Evolutionary conservation across 2,888 invertebrate species (phyloP).

Genomic region (Tinea pellionella): DNA sequence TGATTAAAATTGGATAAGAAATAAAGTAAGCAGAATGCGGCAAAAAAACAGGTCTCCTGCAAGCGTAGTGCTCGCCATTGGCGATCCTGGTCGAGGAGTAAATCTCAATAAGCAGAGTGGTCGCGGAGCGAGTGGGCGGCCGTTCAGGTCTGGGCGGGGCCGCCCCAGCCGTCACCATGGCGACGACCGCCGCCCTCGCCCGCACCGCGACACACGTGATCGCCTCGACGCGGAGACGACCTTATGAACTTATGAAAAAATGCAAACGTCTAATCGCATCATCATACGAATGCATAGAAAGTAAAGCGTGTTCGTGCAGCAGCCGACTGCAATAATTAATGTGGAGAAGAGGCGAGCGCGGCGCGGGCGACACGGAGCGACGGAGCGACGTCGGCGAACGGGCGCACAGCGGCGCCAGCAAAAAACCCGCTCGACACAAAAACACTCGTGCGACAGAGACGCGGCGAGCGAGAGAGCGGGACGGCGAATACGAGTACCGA

Average conservation of each 20-base stretch:
- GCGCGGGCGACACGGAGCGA: too few species aligned
- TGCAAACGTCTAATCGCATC: slow-evolving; percentile 14
- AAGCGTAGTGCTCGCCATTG: slow-evolving; percentile 33
- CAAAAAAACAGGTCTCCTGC: neutral
- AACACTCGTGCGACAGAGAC: slow-evolving; percentile 57
- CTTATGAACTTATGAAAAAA: slow-evolving; percentile 7
- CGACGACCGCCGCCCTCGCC: slow-evolving; percentile 26
- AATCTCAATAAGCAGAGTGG: slow-evolving; percentile 39
- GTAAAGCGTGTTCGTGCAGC: slow-evolving; percentile 58
- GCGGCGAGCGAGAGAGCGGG: slow-evolving; percentile 37
- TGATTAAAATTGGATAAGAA: slow-evolving; percentile 3
- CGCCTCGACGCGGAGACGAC: neutral
- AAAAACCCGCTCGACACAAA: slow-evolving; percentile 67
- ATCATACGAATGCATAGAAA: slow-evolving; percentile 46
- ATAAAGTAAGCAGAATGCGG: slow-evolving; percentile 3
- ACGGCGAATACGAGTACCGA: slow-evolving; percentile 42
- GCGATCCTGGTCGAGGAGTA: slow-evolving; percentile 32
- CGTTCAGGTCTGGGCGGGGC: slow-evolving; percentile 39
- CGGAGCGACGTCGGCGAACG: slow-evolving; percentile 11
- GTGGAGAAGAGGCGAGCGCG: slow-evolving; percentile 48
- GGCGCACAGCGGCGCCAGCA: slow-evolving; percentile 41
- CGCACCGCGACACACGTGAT: slow-evolving; percentile 22
- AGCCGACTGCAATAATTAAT: slow-evolving; percentile 63
- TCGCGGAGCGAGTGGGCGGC: slow-evolving; percentile 31
- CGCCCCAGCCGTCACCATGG: slow-evolving; percentile 51